phyloP scores from a whole-genome alignment of 2,888 invertebrate genomes.

The Pardosa pseudoannulata region DNA sequence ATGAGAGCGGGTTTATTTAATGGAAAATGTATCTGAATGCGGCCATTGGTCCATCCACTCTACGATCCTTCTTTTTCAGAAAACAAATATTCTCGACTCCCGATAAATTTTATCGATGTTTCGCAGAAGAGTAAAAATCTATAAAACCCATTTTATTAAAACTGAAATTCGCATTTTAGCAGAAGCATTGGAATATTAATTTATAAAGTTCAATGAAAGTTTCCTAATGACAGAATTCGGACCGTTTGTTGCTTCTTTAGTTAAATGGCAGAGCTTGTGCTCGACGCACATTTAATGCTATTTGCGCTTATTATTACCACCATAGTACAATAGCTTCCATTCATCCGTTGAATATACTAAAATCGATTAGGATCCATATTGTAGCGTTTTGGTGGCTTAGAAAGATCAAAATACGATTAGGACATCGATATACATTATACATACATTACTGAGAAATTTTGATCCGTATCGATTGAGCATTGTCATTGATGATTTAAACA shows the following conservation, averaged over 20 bases:
- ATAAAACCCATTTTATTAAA: slow-evolving; percentile 19
- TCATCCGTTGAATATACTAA: background rate
- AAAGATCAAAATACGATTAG: slow-evolving; percentile 10
- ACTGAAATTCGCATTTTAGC: slow-evolving; percentile 17
- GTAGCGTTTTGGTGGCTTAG: background rate
- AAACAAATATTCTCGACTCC: slow-evolving; percentile 19
- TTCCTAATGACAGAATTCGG: slow-evolving; percentile 14
- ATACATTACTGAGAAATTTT: background rate
- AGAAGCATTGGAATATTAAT: slow-evolving; percentile 15
- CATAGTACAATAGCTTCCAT: background rate
- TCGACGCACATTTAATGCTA: slow-evolving; percentile 6
- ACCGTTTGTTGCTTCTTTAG: slow-evolving; percentile 14
- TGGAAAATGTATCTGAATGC: slow-evolving; percentile 6
- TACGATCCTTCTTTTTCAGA: background rate
- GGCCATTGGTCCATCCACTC: slow-evolving; percentile 1
- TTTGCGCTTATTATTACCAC: slow-evolving; percentile 12
- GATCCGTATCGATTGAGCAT: background rate
- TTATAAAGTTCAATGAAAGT: slow-evolving; percentile 19
- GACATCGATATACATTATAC: slow-evolving; percentile 8
- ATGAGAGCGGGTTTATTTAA: slow-evolving; percentile 15
- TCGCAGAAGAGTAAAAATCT: slow-evolving; percentile 17
- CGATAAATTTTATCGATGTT: slow-evolving; percentile 15
- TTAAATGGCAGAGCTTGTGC: background rate
- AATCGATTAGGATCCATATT: slow-evolving; percentile 6
- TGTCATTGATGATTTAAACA: background rate